These are phyloP conservation scores for Oreochromis tanganicae DNA, from an alignment of 2,113 vertebrate species.

Conservation along the genomic window DNA sequence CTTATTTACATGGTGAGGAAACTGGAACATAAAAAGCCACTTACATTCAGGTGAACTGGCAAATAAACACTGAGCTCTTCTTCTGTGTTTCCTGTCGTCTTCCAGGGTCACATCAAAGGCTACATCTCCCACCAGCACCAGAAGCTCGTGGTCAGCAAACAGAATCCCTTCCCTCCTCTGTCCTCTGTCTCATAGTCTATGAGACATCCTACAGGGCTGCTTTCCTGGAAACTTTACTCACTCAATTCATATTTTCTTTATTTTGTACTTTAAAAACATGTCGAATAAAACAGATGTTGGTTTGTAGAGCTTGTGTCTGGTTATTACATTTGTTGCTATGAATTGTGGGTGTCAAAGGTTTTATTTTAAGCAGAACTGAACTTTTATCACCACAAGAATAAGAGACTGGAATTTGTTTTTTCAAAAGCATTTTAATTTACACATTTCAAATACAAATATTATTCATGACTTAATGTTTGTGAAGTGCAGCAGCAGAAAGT, in stretches of 20 bases:
- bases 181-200: slow-evolving; percentile 81
- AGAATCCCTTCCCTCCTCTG: slow-evolving; percentile 91
- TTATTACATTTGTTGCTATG: background rate
- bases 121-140: slow-evolving; percentile 99
- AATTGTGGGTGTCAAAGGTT: slow-evolving; percentile 7
- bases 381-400: fast-evolving
- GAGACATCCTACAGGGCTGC: slow-evolving; percentile 4
- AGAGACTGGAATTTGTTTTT: background rate
- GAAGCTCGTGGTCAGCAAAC: slow-evolving; percentile 97
- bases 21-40: background rate
- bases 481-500: background rate
- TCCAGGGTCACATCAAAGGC: slow-evolving; percentile 95
- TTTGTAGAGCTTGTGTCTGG: background rate
- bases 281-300: slow-evolving; percentile 30
- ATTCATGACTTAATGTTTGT: background rate
- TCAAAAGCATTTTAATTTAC: background rate
- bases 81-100: background rate
- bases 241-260: background rate
- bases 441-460: background rate
- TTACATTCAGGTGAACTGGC: background rate
- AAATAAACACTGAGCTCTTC: background rate
- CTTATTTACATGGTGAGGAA: slow-evolving; percentile 89
- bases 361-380: background rate
- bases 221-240: background rate
- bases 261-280: background rate